Evolutionary conservation across 2,797 vertebrate genomes (phyloP), one percentile per base, ranked within the genome.

Genomic region (Sebastolobus altivelis): DNA sequence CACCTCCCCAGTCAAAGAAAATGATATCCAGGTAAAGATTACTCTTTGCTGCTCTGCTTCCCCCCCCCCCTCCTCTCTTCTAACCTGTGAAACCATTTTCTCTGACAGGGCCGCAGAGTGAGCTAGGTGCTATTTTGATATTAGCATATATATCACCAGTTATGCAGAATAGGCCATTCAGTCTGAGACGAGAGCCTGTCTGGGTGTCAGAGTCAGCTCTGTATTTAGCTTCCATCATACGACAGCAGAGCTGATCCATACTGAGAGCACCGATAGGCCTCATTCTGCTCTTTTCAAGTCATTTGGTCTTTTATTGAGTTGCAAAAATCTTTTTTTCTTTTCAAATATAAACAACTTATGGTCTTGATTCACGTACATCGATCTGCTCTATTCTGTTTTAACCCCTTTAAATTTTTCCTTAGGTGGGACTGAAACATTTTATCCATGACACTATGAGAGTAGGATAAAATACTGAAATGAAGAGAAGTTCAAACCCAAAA

Each of bases 121-220:
- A 78, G 85, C 77, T 77, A 89, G 88, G 86, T 89, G 88, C 83
- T 88, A 87, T 84, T 90, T 87, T 86, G 80, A 89, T 87, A 95
- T 94, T 93, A 94, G 89, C 94, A 94, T 94, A 93, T 93, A 94
- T 94, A 93, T 94, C 91, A 92, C 84, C 84, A 77, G 91, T 91
- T 92, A 91, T 92, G 87, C 86, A 90, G 88, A 94, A 90, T 54
- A 84, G 85, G 55, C 62, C 65, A 27, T 74, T 80, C 82, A 76
- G 82, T 71, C 60, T 63, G 81, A 84, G 83, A 81, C 29, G 56
- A 87, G 72, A 72, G 72, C 25, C 81, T 76, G 67, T 71, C 81
- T 79, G 72, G 37, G 73, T 79, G 81, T 86, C 84, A 82, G 40
- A 87, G 77, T 56, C 67, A 29, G 79, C 79, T 80, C 77, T 70